Evolutionary conservation across 2,797 vertebrate genomes (phyloP).

Genomic region (Buphagus erythrorhynchus): DNA sequence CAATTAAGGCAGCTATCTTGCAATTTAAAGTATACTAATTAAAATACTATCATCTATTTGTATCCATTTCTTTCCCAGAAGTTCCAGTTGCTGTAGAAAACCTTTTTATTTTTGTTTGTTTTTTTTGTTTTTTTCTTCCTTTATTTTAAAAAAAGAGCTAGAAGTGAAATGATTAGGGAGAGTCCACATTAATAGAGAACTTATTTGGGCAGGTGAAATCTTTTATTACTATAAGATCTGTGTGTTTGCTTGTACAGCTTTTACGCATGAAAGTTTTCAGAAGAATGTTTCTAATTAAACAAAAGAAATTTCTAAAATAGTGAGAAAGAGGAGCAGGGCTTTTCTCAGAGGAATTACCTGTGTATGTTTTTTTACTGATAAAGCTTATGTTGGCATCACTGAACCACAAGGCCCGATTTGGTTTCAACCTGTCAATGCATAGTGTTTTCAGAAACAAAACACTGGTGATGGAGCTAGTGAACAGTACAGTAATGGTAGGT

Average conservation of each 20-base stretch:
- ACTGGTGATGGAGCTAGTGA: background rate
- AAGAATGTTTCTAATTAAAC: background rate
- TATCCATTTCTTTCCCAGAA: background rate
- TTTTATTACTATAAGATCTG: background rate
- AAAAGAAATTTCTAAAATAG: background rate
- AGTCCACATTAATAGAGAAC: background rate
- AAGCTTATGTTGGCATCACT: background rate
- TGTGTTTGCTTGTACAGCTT: background rate
- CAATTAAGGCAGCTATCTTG: background rate
- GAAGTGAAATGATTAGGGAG: background rate
- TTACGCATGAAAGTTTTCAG: background rate
- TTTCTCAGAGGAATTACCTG: background rate
- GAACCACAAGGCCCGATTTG: background rate
- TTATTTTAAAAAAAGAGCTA: background rate
- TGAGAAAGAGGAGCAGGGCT: background rate
- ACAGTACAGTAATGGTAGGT: background rate
- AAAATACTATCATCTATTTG: background rate
- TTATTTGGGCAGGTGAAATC: background rate
- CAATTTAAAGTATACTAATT: background rate
- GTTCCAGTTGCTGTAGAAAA: background rate
- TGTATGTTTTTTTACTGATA: background rate
- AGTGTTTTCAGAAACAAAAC: background rate
- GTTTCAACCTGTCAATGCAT: background rate
- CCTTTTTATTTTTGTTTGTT: no score
- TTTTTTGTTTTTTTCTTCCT: no score